Evolutionary conservation across 2,797 vertebrate genomes (phyloP), one percentile per base, ranked within the genome.

Genomic region (Podarcis lilfordi): DNA sequence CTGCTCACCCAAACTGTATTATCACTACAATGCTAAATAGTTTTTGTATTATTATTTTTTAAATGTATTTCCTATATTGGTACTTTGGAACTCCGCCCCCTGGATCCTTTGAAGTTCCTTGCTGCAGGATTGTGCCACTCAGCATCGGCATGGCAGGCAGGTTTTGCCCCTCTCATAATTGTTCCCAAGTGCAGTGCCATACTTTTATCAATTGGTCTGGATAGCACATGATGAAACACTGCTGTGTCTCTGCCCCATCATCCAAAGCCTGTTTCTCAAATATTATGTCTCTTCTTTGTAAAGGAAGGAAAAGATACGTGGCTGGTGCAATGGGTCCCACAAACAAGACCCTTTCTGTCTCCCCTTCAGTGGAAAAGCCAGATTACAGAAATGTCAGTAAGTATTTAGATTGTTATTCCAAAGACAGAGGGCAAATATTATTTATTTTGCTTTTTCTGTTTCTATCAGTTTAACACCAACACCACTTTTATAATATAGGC

Each of bases 351-450:
- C 97, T 99, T 0, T 99, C 99, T 40, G 97, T 99, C 11, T 99
- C 99, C 0, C 99, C 99, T 0, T 98, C 98, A 84, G 98, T 99
- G 96, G 99, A 99, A 92, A 98, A 96, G 91, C 98, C 99, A 0
- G 99, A 99, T 94, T 98, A 97, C 93, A 98, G 99, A 95, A 99
- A 99, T 93, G 97, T 98, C 96, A 98, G 99, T 99, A 97, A 97
- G 98, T 97, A 91, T 91, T 92, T 89, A 4, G 29, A 87, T 32
- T 21, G 84, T 1, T 78, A 50, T 86, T 71, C 37, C 29, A 68
- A 68, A 75, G 13, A 35, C 25, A 11, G n/a, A 32, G 40, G 29
- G 45, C 71, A 80, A 80, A 64, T 5, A 55, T 45, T 23, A 8
- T 66, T 76, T 74, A 27, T 74, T 74, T 85, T 35, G 13, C 27